Base-by-base conservation (phyloP, 2,888 invertebrate genomes). In the Antheraea assamensis region DNA sequence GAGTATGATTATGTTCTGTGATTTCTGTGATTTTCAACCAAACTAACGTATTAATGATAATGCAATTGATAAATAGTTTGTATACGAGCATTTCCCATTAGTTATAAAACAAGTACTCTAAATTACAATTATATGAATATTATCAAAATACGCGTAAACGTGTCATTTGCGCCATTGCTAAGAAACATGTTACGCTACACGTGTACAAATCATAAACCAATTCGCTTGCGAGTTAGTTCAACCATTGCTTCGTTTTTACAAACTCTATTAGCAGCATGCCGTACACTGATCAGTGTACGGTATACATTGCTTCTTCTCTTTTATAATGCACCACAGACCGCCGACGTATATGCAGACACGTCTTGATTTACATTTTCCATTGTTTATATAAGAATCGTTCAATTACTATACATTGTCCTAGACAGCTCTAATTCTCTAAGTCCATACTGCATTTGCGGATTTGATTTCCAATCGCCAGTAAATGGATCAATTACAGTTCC, bases 161-260 rank as follows among this genome's bases (percentile, higher is more conserved):
- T 8, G 4, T 35, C 0, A 27, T 58, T 73, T 76, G 58, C 13
- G 61, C 76, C 76, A 75, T 73, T 72, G 66, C 66, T 71, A 61
- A 71, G 74, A 74, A 78, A 75, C 78, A 79, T 71, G 77, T 78
- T 76, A 78, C 78, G 78, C 78, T 81, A 81, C 79, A 80, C 79
- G 80, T 79, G 77, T 79, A 82, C 82, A 85, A 85, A 88, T 87
- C 83, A 83, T 84, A 84, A 82, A 81, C 81, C 84, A 85, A 87
- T 88, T n/a, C 85, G 83, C 79, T 80, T 76, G 79, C 77, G 74
- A 80, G 82, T 77, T 80, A 15, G 30, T 27, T 64, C 21, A 74
- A 49, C 68, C 70, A 42, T 73, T 70, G 58, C 70, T 42, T 70
- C 30, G 27, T 73, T 19, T 21, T 21, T 47, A 55, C 7, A 42